phyloP scores from a whole-genome alignment of 2,888 invertebrate species.

The Scaptomyza polygonia region DNA sequence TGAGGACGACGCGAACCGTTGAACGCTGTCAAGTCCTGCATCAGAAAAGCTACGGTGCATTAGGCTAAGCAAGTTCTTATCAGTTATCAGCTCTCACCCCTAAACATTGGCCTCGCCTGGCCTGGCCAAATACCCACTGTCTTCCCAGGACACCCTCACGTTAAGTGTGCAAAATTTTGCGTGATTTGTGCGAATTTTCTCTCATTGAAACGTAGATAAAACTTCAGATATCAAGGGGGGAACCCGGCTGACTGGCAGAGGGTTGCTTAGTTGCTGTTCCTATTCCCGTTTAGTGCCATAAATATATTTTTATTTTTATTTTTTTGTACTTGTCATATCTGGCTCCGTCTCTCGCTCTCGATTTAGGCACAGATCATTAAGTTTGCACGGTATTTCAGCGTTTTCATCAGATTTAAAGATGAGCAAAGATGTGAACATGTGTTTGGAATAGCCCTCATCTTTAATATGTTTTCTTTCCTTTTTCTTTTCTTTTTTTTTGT shows the following conservation, averaged over 20 bases:
- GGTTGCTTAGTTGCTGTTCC: constrained; percentile 58
- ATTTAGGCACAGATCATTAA: constrained; percentile 79
- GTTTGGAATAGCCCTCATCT: constrained; percentile 25
- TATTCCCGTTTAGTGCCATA: constrained; percentile 62
- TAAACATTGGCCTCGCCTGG: constrained; percentile 31
- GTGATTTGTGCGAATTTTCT: constrained; percentile 78
- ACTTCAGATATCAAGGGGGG: constrained; percentile 11
- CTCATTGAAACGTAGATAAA: constrained; percentile 60
- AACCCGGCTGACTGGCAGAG: constrained; percentile 11
- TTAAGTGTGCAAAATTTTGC: constrained; percentile 78
- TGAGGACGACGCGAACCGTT: constrained; percentile 21
- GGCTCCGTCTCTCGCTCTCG: constrained; percentile 43
- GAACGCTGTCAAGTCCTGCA: constrained; percentile 34
- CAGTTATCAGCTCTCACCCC: constrained; percentile 45
- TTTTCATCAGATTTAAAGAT: constrained; percentile 72
- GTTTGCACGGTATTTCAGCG: constrained; percentile 57
- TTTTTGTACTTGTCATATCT: constrained; percentile 77
- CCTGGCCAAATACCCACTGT: not conserved
- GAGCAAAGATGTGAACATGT: constrained; percentile 51
- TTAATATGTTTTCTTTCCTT: not conserved
- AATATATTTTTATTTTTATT: not conserved
- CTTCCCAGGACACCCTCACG: constrained; percentile 54
- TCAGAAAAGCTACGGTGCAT: constrained; percentile 63
- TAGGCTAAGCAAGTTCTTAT: constrained; percentile 75
- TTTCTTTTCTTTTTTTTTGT: not conserved